phyloP scores from a whole-genome alignment of 2,113 vertebrate genomes.

The Anoura caudifer region DNA sequence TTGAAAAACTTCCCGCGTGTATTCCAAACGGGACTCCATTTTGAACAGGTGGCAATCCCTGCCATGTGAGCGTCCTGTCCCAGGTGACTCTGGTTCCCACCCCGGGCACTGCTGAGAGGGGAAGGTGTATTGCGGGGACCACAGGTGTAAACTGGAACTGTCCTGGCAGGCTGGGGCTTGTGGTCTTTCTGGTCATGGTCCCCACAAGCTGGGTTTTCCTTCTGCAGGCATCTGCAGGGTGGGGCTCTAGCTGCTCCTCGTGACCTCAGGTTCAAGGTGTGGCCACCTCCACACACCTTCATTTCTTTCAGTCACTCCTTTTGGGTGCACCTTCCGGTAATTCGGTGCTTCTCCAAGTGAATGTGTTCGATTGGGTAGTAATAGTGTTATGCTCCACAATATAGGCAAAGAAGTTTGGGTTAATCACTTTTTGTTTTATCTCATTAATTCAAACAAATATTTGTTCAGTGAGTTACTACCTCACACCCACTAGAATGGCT shows the following conservation, averaged over 20 bases:
- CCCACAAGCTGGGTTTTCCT: background rate
- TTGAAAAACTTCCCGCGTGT: background rate
- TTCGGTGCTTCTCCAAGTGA: background rate
- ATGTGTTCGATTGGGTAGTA: background rate
- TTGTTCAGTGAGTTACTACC: background rate
- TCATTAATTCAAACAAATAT: background rate
- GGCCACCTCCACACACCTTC: background rate
- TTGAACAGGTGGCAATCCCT: background rate
- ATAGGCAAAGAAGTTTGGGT: background rate
- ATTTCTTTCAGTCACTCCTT: background rate
- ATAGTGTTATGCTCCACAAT: background rate
- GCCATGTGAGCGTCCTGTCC: background rate
- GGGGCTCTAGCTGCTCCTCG: background rate
- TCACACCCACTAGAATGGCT: background rate
- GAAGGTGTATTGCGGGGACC: background rate
- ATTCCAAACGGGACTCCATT: background rate
- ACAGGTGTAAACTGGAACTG: background rate
- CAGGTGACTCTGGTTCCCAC: background rate
- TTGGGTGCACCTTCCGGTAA: background rate
- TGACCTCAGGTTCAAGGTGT: background rate
- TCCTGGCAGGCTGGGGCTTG: background rate
- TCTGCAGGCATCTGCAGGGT: background rate
- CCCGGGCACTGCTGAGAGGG: background rate
- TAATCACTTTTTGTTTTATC: background rate
- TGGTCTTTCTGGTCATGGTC: background rate